Evolutionary conservation across 30 jellyfish, hydroid and myxozoan genomes (phyloP), one percentile per base, ranked within the genome.

Genomic region (Turritopsis dohrnii): DNA sequence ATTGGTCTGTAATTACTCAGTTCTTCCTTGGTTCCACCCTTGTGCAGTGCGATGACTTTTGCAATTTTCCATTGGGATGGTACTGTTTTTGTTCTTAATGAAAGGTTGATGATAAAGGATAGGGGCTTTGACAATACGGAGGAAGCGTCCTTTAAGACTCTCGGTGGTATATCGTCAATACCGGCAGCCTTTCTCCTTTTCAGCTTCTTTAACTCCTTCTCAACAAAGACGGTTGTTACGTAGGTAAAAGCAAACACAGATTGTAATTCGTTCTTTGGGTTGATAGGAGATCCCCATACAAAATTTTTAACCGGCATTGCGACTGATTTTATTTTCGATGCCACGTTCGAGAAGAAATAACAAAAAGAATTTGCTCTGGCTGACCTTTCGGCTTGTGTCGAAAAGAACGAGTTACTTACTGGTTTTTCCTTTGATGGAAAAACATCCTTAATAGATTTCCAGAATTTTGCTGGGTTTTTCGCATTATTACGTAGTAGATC

Each of bases 291-390:
- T 65, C 72, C 82, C 88, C 88, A 82, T 4, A 71, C 1, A 71
- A 82, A 82, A 28, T 65, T 84, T 30, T 72, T 71, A 41, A 82
- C 71, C 13, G 22, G 54, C 41, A 82, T 27, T 28, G 88, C 88
- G 16, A 22, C 20, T 28, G 52, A 8, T 84, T 81, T 81, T 21
- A 81, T 8, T 8, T 71, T 28, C 65, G 28, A 52, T 41, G 88
- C 88, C 28, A 65, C 72, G 31, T 25, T 54, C 72, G 88, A 23
- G 82, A 65, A 81, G 66, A 81, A 81, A 24, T 82, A 53, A 31
- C 88, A 81, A 13, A 83, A 41, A 5, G 5, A 80, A 53, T 80
- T 80, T 27, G 81, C 87, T 65, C 73, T 82, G 31, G 29, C 83
- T 23, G 16, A 5, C 83, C 27, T 54, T 81, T 81, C 29, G 13